Percentiles rank a stretch among this genome's conserved stretches.
Evolutionary conservation across 2,888 invertebrate genomes (phyloP).

Genomic region (Melanostoma mellinum): DNA sequence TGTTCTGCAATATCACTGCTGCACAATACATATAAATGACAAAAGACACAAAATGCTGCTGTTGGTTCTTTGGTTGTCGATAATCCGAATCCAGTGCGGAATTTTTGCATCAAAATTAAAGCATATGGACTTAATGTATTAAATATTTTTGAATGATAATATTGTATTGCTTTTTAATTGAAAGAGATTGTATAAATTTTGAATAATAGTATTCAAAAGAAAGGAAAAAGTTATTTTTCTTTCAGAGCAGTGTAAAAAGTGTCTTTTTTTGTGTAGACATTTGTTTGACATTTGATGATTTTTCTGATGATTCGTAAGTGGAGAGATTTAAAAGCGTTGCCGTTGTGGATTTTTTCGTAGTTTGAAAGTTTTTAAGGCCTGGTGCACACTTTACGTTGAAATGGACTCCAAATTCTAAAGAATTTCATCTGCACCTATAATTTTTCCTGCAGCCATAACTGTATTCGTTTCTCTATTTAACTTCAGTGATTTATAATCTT

Average conservation of each 20-base stretch:
- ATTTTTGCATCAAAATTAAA: conserved; percentile 39
- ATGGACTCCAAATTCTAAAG: too few species aligned
- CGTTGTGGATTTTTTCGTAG: conserved; percentile 10
- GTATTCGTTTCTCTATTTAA: too few species aligned
- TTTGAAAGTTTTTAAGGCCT: neutral
- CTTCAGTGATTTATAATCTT: too few species aligned
- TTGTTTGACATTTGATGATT: conserved; percentile 19
- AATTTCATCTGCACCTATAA: too few species aligned
- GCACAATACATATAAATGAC: conserved; percentile 57
- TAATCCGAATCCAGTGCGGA: conserved; percentile 23
- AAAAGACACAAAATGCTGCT: conserved; percentile 54
- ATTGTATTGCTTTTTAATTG: conserved; percentile 18
- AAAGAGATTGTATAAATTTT: conserved; percentile 32
- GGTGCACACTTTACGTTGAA: too few species aligned
- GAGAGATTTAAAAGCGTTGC: conserved; percentile 19
- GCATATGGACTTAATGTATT: conserved; percentile 24
- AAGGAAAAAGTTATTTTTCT: conserved; percentile 55
- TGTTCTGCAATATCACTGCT: conserved; percentile 65
- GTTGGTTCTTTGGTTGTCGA: conserved; percentile 48
- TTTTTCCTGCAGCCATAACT: too few species aligned
- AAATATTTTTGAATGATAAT: neutral
- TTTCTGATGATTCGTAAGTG: conserved; percentile 9
- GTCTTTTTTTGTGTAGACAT: conserved; percentile 41
- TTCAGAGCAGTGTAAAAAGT: conserved; percentile 65
- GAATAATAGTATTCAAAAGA: conserved; percentile 43